These are phyloP conservation scores for Varroa destructor DNA, from an alignment of 1,140 invertebrate genomes.

Conservation along the genomic window DNA sequence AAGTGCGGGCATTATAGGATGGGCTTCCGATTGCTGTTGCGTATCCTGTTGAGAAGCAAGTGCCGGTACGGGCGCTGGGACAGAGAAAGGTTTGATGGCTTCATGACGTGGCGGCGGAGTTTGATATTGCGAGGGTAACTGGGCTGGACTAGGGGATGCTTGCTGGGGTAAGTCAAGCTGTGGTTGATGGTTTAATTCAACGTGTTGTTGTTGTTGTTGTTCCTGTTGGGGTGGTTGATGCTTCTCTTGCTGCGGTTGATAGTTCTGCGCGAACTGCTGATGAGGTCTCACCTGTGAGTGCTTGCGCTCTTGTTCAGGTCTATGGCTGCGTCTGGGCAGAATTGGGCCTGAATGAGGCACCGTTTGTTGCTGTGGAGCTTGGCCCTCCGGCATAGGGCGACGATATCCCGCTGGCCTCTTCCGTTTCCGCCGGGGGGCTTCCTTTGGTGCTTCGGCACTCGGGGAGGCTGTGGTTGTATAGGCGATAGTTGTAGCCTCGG, in stretches of 20 bases:
- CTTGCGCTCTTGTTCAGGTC: conserved; percentile 16
- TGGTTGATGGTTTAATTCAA: background rate
- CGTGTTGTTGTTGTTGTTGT: background rate
- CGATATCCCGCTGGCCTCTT: conserved; percentile 22
- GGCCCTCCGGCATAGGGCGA: background rate
- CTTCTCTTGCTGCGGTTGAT: background rate
- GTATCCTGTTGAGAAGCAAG: background rate
- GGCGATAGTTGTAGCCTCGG: background rate
- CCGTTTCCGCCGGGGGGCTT: conserved; percentile 7
- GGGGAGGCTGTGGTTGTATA: background rate
- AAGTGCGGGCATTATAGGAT: background rate
- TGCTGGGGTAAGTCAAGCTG: background rate
- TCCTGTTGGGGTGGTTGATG: background rate
- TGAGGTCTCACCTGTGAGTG: conserved; percentile 3
- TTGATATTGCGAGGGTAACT: background rate
- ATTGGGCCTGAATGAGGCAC: too few species aligned
- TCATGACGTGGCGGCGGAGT: background rate
- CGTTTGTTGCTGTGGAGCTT: too few species aligned
- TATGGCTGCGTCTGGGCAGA: background rate
- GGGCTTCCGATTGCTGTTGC: too few species aligned
- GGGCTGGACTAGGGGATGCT: background rate
- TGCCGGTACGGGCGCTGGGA: background rate
- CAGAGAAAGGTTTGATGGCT: background rate
- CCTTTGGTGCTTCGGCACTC: background rate
- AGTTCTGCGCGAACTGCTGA: background rate